Percentiles rank a stretch among this genome's conserved stretches.
phyloP scores from a whole-genome alignment of 2,888 invertebrate species.

The Ectropis crepuscularia region DNA sequence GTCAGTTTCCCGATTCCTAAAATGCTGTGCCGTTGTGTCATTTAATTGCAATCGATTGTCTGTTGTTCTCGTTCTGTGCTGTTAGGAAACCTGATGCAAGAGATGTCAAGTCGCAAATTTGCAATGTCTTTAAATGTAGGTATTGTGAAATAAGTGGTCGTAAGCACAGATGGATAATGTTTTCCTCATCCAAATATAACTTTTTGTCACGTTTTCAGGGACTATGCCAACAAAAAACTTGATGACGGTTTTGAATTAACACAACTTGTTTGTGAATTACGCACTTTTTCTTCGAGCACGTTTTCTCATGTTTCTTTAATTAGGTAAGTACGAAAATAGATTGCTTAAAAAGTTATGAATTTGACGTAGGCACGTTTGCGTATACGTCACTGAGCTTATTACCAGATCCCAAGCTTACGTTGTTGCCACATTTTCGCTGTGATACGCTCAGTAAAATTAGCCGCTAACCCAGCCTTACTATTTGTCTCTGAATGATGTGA shows the following conservation, averaged over 20 bases:
- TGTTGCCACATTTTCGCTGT: too few species aligned
- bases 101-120: conserved; percentile 23
- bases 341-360: too few species aligned
- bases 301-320: too few species aligned
- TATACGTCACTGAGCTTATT: too few species aligned
- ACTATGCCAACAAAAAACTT: background rate
- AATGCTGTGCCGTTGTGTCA: conserved; percentile 36
- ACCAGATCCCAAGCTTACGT: too few species aligned
- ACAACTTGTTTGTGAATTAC: conserved; percentile 4
- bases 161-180: background rate
- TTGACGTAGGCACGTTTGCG: too few species aligned
- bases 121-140: conserved; percentile 18
- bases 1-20: conserved; percentile 34
- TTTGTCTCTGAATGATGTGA: too few species aligned
- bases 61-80: conserved; percentile 30
- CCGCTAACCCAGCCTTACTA: too few species aligned
- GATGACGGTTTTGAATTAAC: background rate
- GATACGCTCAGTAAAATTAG: too few species aligned
- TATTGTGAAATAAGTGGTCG: conserved; percentile 16
- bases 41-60: conserved; percentile 38
- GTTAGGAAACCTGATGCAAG: conserved; percentile 41
- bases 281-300: background rate
- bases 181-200: conserved; percentile 4
- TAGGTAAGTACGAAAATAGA: too few species aligned
- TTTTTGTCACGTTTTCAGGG: conserved; percentile 6